phyloP scores from a whole-genome alignment of 1,140 invertebrate genomes.

The Drosophila tsacasi region DNA sequence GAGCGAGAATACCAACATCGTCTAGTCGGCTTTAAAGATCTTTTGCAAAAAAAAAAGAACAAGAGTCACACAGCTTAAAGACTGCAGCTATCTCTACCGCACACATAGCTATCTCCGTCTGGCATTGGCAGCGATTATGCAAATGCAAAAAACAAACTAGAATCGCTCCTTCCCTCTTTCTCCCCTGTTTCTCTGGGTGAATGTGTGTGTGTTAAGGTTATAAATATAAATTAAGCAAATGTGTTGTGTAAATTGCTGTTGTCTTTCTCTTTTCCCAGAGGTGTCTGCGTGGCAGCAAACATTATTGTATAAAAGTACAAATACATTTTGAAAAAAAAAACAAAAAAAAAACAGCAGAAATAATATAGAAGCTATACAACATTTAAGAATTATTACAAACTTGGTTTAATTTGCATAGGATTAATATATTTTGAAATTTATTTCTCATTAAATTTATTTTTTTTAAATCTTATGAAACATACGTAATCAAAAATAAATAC shows the following conservation, averaged over 20 bases:
- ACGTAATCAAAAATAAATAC: no score
- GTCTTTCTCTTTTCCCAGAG: constrained; percentile 40
- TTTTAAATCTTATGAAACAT: no score
- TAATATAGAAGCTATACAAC: no score
- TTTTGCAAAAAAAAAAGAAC: constrained; percentile 1
- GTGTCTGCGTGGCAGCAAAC: constrained; percentile 63
- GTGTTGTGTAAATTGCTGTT: constrained; percentile 80
- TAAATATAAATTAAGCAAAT: constrained; percentile 84
- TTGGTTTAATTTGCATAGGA: no score
- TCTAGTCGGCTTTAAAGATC: constrained; percentile 50
- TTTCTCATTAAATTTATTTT: no score
- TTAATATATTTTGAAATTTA: no score
- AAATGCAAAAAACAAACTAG: constrained; percentile 56
- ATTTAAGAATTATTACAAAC: no score
- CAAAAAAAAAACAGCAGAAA: no score
- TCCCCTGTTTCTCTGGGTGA: background rate
- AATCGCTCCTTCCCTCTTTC: background rate
- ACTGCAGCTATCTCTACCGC: background rate
- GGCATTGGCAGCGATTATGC: constrained; percentile 62
- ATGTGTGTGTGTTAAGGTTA: constrained; percentile 60
- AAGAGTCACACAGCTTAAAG: constrained; percentile 12
- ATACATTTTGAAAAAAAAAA: constrained; percentile 6
- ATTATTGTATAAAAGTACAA: constrained; percentile 69
- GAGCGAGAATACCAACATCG: constrained; percentile 17
- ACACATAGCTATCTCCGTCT: background rate